These are phyloP conservation scores for Apis florea DNA, from an alignment of 1,140 invertebrate genomes.

Conservation along the genomic window DNA sequence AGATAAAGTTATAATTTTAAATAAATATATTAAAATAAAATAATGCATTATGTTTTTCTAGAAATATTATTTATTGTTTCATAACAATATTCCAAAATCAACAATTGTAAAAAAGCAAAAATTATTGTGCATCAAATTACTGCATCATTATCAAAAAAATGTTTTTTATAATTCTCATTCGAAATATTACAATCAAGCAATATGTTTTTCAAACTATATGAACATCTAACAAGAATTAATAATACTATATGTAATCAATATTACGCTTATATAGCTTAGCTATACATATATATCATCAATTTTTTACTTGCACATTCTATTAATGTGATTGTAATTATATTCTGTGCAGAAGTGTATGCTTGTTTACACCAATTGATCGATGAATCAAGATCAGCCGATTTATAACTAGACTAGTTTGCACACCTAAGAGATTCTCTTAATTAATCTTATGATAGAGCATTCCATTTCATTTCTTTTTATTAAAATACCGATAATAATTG, in stretches of 20 bases:
- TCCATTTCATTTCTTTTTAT: background rate
- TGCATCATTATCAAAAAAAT: constrained; percentile 31
- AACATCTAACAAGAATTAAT: constrained; percentile 15
- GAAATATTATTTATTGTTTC: constrained; percentile 27
- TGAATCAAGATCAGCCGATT: constrained; percentile 19
- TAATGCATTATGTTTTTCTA: background rate
- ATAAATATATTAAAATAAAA: too few relatives aligned
- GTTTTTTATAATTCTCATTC: constrained; percentile 1
- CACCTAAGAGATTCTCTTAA: constrained; percentile 52
- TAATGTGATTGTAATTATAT: constrained; percentile 32
- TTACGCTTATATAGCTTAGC: constrained; percentile 32
- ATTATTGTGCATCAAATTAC: constrained; percentile 52
- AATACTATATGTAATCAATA: constrained; percentile 9
- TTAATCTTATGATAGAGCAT: constrained; percentile 10
- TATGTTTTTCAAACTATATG: background rate
- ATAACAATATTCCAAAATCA: constrained; percentile 52
- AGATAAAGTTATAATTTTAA: background rate
- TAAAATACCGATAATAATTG: constrained; percentile 7
- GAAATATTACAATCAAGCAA: constrained; percentile 4
- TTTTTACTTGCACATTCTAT: constrained; percentile 34
- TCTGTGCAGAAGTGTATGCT: constrained; percentile 46
- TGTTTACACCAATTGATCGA: constrained; percentile 32
- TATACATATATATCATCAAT: constrained; percentile 20
- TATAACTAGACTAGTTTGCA: constrained; percentile 55
- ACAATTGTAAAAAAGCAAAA: constrained; percentile 37